phyloP scores from a whole-genome alignment of 2,888 invertebrate species.

The Microctonus hyperodae region DNA sequence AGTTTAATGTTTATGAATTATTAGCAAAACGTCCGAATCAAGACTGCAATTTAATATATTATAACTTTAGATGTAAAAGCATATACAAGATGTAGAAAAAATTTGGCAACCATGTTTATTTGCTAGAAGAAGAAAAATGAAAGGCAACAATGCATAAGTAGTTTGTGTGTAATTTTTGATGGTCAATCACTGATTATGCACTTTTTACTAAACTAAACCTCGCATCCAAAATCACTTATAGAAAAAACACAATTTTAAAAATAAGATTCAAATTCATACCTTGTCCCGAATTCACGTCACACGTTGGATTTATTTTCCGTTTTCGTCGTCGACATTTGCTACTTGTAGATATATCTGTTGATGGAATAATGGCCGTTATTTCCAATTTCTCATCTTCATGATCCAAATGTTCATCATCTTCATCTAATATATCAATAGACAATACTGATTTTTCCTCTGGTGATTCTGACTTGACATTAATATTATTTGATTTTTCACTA shows the following conservation, averaged over 20 bases:
- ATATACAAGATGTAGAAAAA: not conserved
- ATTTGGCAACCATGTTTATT: not conserved
- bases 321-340: constrained; percentile 1
- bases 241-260: not conserved
- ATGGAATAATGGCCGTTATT: not conserved
- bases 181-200: not conserved
- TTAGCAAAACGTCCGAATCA: constrained; percentile 23
- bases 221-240: not conserved
- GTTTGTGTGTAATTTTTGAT: not conserved
- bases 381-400: not conserved
- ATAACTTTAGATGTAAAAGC: not conserved
- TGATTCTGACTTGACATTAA: constrained; percentile 1
- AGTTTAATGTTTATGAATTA: too few species aligned
- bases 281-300: not conserved
- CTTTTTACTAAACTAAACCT: not conserved
- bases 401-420: not conserved
- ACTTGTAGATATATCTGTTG: not conserved
- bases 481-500: constrained; percentile 1
- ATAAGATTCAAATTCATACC: not conserved
- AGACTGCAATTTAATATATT: constrained; percentile 31
- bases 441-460: not conserved
- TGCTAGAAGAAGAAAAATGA: not conserved
- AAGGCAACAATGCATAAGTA: not conserved
- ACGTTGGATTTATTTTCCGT: not conserved
- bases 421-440: not conserved